Conservation (phyloP, 2,888 invertebrate genomes). For the Drosophila tripunctata region DNA sequence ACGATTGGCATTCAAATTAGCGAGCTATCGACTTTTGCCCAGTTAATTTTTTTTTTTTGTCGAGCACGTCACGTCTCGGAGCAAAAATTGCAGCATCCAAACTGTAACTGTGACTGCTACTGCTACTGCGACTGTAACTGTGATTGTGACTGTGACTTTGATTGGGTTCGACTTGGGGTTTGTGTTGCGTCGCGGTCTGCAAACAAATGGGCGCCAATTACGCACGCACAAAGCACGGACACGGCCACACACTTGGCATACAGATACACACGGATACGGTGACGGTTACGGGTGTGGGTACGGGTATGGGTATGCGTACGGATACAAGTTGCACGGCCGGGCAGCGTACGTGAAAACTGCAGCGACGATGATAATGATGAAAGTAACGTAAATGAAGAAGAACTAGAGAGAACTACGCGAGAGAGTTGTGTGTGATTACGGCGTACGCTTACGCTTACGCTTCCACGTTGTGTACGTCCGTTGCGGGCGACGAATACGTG, state of each 20-base stretch:
- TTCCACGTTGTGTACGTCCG: conserved; percentile 75
- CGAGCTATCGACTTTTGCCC: conserved; percentile 60
- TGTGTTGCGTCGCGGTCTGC: conserved; percentile 48
- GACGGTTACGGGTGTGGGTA: conserved; percentile 47
- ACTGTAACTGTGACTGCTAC: conserved; percentile 2
- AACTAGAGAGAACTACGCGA: conserved; percentile 31
- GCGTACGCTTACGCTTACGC: conserved; percentile 38
- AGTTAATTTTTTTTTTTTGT: conserved; percentile 53
- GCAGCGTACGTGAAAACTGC: conserved; percentile 76
- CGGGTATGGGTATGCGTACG: conserved; percentile 45
- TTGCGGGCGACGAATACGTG: conserved; percentile 84
- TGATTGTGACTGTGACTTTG: background rate
- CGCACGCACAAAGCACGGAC: conserved; percentile 62
- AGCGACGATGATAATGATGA: conserved; percentile 37
- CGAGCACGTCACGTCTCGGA: conserved; percentile 67
- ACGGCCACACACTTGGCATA: conserved; percentile 24
- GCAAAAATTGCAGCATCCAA: conserved; percentile 56
- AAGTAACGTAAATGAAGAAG: conserved; percentile 50
- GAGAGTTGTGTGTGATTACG: conserved; percentile 42
- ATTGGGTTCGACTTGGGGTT: conserved; percentile 16
- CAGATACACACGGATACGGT: conserved; percentile 28
- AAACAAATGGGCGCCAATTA: conserved; percentile 74
- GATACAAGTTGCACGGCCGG: conserved; percentile 59
- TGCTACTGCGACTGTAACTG: conserved; percentile 5
- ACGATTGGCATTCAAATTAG: conserved; percentile 80